Evolutionary conservation across 2,888 invertebrate species (phyloP), one percentile per base, ranked within the genome.

Genomic region (Lepidochrysops patricia): DNA sequence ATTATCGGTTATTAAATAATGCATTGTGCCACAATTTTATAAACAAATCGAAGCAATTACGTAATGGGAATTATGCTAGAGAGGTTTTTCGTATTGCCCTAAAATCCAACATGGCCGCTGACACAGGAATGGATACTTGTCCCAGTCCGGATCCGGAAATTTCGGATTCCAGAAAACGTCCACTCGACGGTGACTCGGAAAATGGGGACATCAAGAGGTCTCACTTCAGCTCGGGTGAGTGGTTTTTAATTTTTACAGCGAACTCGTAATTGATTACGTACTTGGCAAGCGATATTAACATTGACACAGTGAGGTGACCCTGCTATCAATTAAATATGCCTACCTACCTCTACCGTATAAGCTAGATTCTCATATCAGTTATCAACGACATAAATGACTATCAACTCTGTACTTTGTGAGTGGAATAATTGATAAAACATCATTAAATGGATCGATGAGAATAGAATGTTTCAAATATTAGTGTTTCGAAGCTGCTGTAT

Each of bases 121-220:
- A 96, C 91, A 94, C 95, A 92, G 94, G 94, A 92, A 96, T 96
- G 95, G 96, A 96, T 92, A 95, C 96, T 92, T 96, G 96, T 92
- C 94, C 96, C 89, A 96, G 96, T 92, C 96, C 96, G 90, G 96
- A 96, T 92, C 96, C 96, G 90, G 96, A 96, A 92, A 95, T 95
- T 89, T 92, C 93, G 82, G 96, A 96, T 91, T 96, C 96, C 89
- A 93, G 96, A 90, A 96, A 96, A 91, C 93, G 96, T 87, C 96
- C 96, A 75, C 92, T 95, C 79, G 96, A 96, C 90, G 93, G 93
- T 71, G 96, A 96, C 90, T 93, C 93, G 75, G 96, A 96, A 90
- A 95, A 95, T 91, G 95, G 95, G 81, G 94, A 95, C 82, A 94
- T 94, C 76, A 96, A 96, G 90, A 93, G 96, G 85, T 96, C 96